Percentiles rank a stretch among this genome's conserved stretches.
Evolutionary conservation across 2,888 invertebrate species (phyloP).

Genomic region (Acrobasis consociella): DNA sequence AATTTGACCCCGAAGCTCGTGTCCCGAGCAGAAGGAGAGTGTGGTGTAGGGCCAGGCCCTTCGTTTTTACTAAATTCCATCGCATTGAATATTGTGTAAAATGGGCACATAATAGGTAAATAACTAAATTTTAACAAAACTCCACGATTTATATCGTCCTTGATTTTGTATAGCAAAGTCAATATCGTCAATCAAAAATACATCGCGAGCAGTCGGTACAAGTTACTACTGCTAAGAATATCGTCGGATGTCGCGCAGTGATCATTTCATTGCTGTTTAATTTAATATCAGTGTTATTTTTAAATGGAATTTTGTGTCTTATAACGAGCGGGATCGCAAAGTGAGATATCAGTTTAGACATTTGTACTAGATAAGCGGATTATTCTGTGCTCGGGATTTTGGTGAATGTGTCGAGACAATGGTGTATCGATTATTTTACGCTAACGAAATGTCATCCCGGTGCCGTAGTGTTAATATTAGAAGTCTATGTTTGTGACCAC

Average conservation of each 20-base stretch:
- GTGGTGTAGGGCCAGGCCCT: conserved; percentile 80
- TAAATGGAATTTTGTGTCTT: conserved; percentile 46
- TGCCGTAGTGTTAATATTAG: conserved; percentile 81
- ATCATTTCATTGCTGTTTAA: conserved; percentile 64
- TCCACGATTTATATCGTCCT: conserved; percentile 30
- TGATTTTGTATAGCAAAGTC: conserved; percentile 33
- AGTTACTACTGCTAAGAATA: conserved; percentile 76
- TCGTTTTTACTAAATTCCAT: conserved; percentile 71
- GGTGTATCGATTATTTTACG: conserved; percentile 83
- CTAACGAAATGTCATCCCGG: conserved; percentile 82
- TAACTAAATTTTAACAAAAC: conserved; percentile 48
- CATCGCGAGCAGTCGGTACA: conserved; percentile 57
- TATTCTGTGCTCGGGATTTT: conserved; percentile 63
- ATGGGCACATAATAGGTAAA: conserved; percentile 83
- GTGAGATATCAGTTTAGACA: conserved; percentile 39
- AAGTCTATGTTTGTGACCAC: conserved; percentile 78
- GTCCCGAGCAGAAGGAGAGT: conserved; percentile 78
- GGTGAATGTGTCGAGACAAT: conserved; percentile 80
- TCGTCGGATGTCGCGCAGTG: conserved; percentile 73
- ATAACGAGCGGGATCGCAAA: conserved; percentile 37
- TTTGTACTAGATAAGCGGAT: conserved; percentile 44
- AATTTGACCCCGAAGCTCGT: conserved; percentile 83
- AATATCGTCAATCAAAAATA: conserved; percentile 59
- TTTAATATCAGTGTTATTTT: conserved; percentile 67
- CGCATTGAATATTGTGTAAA: conserved; percentile 74